Conservation (phyloP, 2,797 vertebrate species). For the Sebastes hopkinsi region DNA sequence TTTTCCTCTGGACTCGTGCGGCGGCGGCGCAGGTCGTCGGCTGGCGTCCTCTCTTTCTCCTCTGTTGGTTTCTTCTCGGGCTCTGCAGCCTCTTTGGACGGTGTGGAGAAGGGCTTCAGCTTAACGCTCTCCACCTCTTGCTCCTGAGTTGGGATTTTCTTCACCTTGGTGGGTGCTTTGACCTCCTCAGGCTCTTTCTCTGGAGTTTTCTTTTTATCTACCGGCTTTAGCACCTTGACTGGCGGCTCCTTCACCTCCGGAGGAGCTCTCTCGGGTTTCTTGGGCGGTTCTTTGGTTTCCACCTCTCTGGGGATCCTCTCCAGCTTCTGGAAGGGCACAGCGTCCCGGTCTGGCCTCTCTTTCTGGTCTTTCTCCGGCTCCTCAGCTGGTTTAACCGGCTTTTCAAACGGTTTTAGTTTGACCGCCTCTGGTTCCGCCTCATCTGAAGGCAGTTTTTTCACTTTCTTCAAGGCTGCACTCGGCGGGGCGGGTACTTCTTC, state of each 20-base stretch:
- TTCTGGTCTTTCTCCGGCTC: conserved; percentile 70
- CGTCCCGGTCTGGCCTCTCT: conserved; percentile 65
- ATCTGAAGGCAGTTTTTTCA: conserved; percentile 75
- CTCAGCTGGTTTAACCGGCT: conserved; percentile 58
- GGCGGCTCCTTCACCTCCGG: conserved; percentile 62
- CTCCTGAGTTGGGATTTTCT: conserved; percentile 68
- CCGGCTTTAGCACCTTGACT: conserved; percentile 59
- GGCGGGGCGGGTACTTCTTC: conserved; percentile 66
- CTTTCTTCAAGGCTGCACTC: conserved; percentile 71
- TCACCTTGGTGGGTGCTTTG: conserved; percentile 68
- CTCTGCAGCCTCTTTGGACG: conserved; percentile 68
- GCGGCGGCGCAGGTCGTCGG: conserved; percentile 41
- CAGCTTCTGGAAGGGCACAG: conserved; percentile 66
- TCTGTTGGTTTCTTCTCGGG: conserved; percentile 70
- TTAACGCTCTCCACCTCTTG: conserved; percentile 73
- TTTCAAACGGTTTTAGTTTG: conserved; percentile 84
- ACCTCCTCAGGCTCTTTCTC: conserved; percentile 66
- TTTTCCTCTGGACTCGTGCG: conserved; percentile 60
- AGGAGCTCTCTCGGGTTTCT: conserved; percentile 60
- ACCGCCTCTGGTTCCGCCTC: conserved; percentile 75
- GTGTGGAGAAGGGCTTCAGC: conserved; percentile 77
- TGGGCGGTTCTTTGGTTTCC: conserved; percentile 64
- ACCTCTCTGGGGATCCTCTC: conserved; percentile 68
- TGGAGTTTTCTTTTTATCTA: conserved; percentile 65
- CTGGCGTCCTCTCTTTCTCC: conserved; percentile 66